Evolutionary conservation across 2,113 vertebrate species (phyloP).

Genomic region (Cnemophilus loriae): DNA sequence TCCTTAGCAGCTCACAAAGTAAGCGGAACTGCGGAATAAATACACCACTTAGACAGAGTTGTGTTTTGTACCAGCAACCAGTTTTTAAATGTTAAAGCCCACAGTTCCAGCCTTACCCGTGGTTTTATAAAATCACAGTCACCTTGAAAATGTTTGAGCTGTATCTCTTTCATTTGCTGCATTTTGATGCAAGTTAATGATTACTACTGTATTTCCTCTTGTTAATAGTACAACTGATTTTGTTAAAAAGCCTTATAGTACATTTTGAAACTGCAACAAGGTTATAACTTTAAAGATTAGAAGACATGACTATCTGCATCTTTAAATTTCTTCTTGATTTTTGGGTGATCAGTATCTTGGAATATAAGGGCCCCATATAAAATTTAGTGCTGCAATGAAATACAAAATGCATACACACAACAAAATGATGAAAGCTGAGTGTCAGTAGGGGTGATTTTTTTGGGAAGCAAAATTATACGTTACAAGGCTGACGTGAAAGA

Average conservation of each 20-base stretch:
- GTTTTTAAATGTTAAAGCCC: background rate
- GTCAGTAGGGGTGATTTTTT: background rate
- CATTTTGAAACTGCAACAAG: background rate
- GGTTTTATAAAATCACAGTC: background rate
- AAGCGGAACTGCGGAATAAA: background rate
- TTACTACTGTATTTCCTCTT: background rate
- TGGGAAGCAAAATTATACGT: background rate
- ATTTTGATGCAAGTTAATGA: background rate
- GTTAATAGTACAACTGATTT: background rate
- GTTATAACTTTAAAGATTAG: background rate
- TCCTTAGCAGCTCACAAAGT: background rate
- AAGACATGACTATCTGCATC: background rate
- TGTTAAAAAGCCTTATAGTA: background rate
- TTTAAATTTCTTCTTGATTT: background rate
- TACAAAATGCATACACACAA: background rate
- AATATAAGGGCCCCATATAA: background rate
- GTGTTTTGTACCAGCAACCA: background rate
- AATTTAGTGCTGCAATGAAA: background rate
- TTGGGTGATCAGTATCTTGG: background rate
- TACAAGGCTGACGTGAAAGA: background rate
- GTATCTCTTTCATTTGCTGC: background rate
- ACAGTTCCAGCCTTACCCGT: background rate
- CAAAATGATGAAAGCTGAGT: background rate
- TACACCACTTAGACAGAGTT: background rate
- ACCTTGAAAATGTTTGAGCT: background rate